Evolutionary conservation across 2,888 invertebrate genomes (phyloP), one percentile per base, ranked within the genome.

Genomic region (Drosophila atripex): DNA sequence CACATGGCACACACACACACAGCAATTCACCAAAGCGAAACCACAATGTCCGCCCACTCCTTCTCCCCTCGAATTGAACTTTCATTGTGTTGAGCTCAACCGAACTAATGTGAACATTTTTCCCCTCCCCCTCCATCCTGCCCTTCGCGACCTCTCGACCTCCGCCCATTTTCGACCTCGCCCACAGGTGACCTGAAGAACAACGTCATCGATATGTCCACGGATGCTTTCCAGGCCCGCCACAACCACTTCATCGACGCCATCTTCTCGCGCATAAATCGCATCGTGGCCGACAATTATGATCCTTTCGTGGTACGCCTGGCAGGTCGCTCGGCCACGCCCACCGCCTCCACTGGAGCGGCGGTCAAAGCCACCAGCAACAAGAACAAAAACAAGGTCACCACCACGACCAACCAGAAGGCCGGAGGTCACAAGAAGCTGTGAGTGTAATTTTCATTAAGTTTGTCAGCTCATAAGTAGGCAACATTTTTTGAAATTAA

Each of bases 241-340:
- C 97, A 97, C 92, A 97, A 97, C 92, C 94, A 95, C 77, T 97
- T 96, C 91, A 95, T 96, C 60, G 97, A 97, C 92, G 96, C 94
- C 80, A 96, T 97, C 77, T 93, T 97, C 73, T 94, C 94, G 61
- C 94, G 96, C 80, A 96, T 97, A 92, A 97, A 97, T 92, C 94
- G 94, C 78, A 95, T 97, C 65, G 92, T 97, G 74, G 93, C 95
- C 51, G 93, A 94, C 73, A 96, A 95, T 52, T 97, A 96, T 91
- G 97, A 97, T 89, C 97, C 97, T 0, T 97, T 97, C 61, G 95
- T 95, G 75, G 97, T 97, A 0, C 88, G 90, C 51, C 74, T 91
- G 56, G 82, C 89, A 23, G 80, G 87, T 8, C 79, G 87, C 18
- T 60, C 86, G 18, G 78, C 69, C 73, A 75, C 77, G 52, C 54